Base-by-base conservation (phyloP, 2,888 invertebrate species). In the Tuberolachnus salignus region DNA sequence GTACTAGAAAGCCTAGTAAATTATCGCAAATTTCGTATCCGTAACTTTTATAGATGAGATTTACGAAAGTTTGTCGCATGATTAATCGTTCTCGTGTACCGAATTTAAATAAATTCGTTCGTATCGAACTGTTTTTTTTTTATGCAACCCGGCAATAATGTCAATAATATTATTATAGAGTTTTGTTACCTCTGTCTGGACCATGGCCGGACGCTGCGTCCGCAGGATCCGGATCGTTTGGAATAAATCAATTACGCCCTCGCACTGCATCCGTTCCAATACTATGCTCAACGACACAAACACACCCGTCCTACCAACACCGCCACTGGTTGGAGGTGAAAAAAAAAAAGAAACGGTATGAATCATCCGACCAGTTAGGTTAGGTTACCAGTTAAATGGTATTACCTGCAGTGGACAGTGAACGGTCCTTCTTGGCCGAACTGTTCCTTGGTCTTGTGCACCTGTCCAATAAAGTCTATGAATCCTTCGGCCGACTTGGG, bases 361-460 rank as follows among this genome's bases (percentile, higher is more conserved):
- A 34, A 34, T 34, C 34, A 34, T 34, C 34, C 34, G 34, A 4
- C 23, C 34, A 63, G 44, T 59, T 67, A n/a, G 16, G n/a, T n/a
- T 0, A 10, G 23, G 14, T 14, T 10, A 16, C 16, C n/a, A 16
- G 9, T 10, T 34, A 3, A 16, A 42, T n/a, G n/a, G n/a, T 34
- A 34, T 34, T 61, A 93, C 93, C 93, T 94, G 91, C 97, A 97
- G 86, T 98, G 98, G 42, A 98, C 98, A 69, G 98, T 96, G 82
- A 99, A 99, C 0, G 99, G 99, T 11, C 99, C 99, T 85, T 98
- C 98, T 85, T 98, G 98, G 9, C 99, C 99, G 86, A 99, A 99
- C 86, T 99, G 98, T 85, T 98, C 97, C 87, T 99, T 99, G 73
- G 99, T 99, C 88, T 98, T 98, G 88, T 99, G 99, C 69, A 99